These are phyloP conservation scores for Pardosa pseudoannulata DNA, from an alignment of 2,888 invertebrate species.

Conservation along the genomic window DNA sequence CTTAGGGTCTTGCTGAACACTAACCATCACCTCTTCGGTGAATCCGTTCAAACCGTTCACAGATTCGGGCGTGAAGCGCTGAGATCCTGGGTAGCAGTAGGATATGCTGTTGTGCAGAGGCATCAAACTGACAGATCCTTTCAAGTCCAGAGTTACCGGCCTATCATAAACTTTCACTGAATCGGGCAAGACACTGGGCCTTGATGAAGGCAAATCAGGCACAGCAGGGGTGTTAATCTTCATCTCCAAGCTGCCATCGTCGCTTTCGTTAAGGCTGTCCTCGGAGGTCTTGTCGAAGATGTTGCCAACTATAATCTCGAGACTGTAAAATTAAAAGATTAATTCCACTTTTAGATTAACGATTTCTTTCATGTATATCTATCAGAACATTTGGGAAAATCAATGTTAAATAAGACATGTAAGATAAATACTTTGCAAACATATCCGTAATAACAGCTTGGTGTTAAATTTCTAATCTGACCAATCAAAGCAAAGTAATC, in stretches of 20 bases:
- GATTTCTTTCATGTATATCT: too few species aligned
- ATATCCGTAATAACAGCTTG: too few species aligned
- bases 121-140: constrained; percentile 60
- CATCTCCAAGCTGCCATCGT: constrained; percentile 25
- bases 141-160: constrained; percentile 34
- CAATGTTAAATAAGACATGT: too few species aligned
- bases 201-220: not conserved
- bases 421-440: too few species aligned
- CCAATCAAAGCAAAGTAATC: too few species aligned
- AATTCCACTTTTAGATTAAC: too few species aligned
- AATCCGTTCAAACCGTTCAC: constrained; percentile 8
- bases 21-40: constrained; percentile 8
- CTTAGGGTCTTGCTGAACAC: constrained; percentile 21
- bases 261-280: constrained; percentile 54
- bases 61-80: not conserved
- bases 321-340: constrained; percentile 9
- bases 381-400: too few species aligned
- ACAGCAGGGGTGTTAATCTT: constrained; percentile 10
- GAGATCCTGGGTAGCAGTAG: constrained; percentile 52
- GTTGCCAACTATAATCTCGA: constrained; percentile 33
- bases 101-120: constrained; percentile 68
- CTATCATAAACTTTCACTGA: not conserved
- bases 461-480: too few species aligned
- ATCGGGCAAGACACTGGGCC: constrained; percentile 14
- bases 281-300: constrained; percentile 34